Conservation (phyloP, 2,113 vertebrate genomes). For the Cyprinodon brontotheroides region DNA sequence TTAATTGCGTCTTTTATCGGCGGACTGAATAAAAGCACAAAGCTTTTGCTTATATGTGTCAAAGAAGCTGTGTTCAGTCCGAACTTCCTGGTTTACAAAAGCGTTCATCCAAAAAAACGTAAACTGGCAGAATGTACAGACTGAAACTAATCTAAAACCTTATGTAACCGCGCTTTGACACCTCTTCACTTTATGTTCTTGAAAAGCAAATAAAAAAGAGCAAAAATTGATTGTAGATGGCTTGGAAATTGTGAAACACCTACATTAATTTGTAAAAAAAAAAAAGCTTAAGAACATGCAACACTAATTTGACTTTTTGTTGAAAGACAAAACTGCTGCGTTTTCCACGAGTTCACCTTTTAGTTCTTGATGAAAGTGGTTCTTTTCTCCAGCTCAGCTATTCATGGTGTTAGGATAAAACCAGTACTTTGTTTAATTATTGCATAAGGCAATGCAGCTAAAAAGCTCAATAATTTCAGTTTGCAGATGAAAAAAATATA, state of each 20-base stretch:
- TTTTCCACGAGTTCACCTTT: not conserved
- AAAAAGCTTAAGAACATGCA: not conserved
- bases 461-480: too few species aligned
- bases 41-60: conserved; percentile 9
- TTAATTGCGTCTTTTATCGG: conserved; percentile 38
- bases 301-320: not conserved
- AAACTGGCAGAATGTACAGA: not conserved
- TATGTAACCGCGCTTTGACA: not conserved
- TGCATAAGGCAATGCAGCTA: too few species aligned
- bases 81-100: not conserved
- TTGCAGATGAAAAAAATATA: too few species aligned
- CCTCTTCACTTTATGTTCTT: not conserved
- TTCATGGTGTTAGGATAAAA: not conserved
- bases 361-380: not conserved
- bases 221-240: not conserved
- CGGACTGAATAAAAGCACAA: conserved; percentile 10
- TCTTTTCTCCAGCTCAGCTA: not conserved
- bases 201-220: not conserved
- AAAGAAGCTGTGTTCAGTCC: conserved; percentile 3
- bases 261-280: not conserved
- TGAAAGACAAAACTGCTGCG: accelerated
- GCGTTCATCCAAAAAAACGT: not conserved
- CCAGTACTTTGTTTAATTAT: not conserved
- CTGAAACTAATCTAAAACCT: not conserved
- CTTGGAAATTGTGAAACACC: not conserved